phyloP scores from a whole-genome alignment of 2,113 vertebrate species.

The Erinaceus europaeus region DNA sequence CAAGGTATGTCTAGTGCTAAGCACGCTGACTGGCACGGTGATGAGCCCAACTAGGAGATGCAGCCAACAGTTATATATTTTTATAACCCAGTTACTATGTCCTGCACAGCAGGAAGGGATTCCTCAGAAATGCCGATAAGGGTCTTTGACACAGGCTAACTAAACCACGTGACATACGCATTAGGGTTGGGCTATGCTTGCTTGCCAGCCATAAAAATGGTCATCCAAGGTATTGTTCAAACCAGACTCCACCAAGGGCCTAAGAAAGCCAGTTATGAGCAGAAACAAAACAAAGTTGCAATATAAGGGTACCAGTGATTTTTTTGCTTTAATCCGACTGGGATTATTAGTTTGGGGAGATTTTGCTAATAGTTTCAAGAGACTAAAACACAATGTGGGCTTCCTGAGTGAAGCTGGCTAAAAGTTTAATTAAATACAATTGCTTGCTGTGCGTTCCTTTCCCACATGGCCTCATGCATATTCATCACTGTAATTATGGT shows the following conservation, averaged over 20 bases:
- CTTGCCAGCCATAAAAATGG: not conserved
- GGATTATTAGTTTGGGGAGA: conserved; percentile 48
- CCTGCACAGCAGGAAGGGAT: accelerated
- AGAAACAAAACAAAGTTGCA: too few species aligned
- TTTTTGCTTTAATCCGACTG: conserved; percentile 22
- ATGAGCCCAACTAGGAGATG: not conserved
- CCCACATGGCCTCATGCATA: conserved; percentile 83
- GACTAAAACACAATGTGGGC: conserved; percentile 74
- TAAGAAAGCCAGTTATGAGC: not conserved
- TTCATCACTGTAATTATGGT: conserved; percentile 85
- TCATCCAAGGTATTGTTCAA: not conserved
- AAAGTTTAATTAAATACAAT: conserved; percentile 85
- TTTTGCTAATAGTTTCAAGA: conserved; percentile 67
- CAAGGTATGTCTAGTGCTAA: accelerated
- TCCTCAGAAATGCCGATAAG: not conserved
- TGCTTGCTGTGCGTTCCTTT: conserved; percentile 79
- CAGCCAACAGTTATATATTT: not conserved
- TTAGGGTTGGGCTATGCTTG: not conserved
- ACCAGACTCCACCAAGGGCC: not conserved
- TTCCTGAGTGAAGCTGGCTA: conserved; percentile 74
- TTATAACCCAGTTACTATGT: not conserved
- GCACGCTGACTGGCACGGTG: not conserved
- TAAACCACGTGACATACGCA: not conserved
- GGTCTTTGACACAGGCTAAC: not conserved
- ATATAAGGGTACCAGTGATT: conserved; percentile 21